Evolutionary conservation across 2,888 invertebrate species (phyloP), one percentile per base, ranked within the genome.

Genomic region (Formica aserva): DNA sequence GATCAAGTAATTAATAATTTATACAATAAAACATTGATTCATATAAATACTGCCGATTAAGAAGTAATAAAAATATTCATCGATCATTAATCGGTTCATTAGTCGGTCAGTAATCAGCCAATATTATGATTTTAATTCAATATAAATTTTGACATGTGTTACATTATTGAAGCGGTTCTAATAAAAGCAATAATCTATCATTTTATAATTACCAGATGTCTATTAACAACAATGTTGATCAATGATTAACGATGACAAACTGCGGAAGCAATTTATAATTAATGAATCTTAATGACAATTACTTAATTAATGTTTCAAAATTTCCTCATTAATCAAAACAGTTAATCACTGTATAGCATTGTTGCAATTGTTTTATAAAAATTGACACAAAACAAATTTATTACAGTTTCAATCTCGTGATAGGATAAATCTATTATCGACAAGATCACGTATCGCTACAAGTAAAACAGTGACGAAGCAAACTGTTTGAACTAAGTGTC

Each of bases 161-260:
- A 55, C 13, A 38, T 35, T 57, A 38, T 11, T 32, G 8, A 11
- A 35, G 4, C 3, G 1, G 22, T 57, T 72, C 35, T 71, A 69
- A 55, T 35, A 72, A 55, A 45, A 45, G 18, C 45, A 29, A 67
- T 38, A 57, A 74, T 38, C 38, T 62, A 38, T 62, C 29, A 74
- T 74, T 74, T 74, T 38, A 41, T 29, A 9, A 72, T 62, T 74
- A 74, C 18, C 38, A 74, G 62, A 62, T 62, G 57, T 62, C 32
- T 18, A 62, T 62, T 62, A 29, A 62, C 32, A 15, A 29, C 26
- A 29, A 60, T 29, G 32, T 41, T 45, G 22, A 65, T 75, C 29
- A 75, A 75, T 63, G 65, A 63, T 22, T 38, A 57, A 72, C 13
- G 35, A 55, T 55, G 60, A 26, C 72, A 55, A 5, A 55, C 32